Percentiles rank a stretch among this genome's conserved stretches.
phyloP scores from a whole-genome alignment of 2,888 invertebrate species.

The Brachypalpus laphriformis region DNA sequence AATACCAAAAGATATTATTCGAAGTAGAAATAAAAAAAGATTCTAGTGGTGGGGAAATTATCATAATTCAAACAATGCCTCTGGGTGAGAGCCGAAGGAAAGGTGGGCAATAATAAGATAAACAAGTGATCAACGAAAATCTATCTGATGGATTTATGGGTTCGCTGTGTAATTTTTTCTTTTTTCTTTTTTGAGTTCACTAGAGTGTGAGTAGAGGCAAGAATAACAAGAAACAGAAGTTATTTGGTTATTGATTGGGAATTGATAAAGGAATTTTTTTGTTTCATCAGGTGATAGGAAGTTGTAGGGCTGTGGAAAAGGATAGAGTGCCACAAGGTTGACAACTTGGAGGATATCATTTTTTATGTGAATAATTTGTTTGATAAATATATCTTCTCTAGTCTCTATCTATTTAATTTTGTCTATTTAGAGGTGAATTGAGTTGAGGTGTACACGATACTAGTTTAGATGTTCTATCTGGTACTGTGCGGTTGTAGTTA shows the following conservation, averaged over 20 bases:
- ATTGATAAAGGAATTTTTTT: slow-evolving; percentile 33
- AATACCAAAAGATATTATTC: slow-evolving; percentile 55
- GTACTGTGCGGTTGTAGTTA: too few species aligned
- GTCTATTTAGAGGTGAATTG: too few species aligned
- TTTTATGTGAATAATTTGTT: background rate
- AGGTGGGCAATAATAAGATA: slow-evolving; percentile 63
- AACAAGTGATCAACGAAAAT: slow-evolving; percentile 65
- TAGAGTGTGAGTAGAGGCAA: slow-evolving; percentile 1
- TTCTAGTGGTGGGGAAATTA: slow-evolving; percentile 28
- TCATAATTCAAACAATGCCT: slow-evolving; percentile 67
- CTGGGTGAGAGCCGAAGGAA: slow-evolving; percentile 19
- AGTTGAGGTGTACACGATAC: too few species aligned
- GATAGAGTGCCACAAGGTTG: slow-evolving; percentile 33
- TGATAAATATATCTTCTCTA: too few species aligned
- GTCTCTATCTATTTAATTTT: too few species aligned
- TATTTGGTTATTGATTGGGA: slow-evolving; percentile 51
- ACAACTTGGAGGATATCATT: background rate
- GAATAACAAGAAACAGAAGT: slow-evolving; percentile 47
- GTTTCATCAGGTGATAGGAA: slow-evolving; percentile 23
- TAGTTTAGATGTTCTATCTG: too few species aligned
- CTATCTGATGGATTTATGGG: slow-evolving; percentile 62
- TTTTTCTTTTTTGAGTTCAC: background rate
- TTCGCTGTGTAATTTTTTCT: slow-evolving; percentile 3
- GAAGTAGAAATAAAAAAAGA: background rate
- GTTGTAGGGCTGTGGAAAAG: background rate